A percentile compares a stretch with the other conserved stretches of the same genome.
Conservation (phyloP, 92 coral and sea anemone genomes). For the Anthopleura xanthogrammica region DNA sequence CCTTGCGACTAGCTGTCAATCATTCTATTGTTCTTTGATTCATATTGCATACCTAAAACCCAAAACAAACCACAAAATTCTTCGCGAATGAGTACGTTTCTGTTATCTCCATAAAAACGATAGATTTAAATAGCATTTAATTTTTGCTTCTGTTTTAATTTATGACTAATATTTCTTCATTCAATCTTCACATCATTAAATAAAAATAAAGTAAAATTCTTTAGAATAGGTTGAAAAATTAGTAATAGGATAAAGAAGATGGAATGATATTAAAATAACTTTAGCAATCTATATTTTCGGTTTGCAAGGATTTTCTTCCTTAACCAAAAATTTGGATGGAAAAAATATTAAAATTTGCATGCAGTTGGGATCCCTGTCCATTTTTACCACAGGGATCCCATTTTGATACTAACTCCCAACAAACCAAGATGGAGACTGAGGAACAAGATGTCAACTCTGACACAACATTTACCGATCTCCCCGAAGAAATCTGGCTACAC, state of each 20-base stretch:
- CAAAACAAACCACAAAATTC: constrained; percentile 7
- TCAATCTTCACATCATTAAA: too few relatives aligned
- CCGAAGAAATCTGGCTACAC: constrained; percentile 72
- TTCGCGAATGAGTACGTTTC: not conserved
- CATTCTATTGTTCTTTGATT: constrained; percentile 16
- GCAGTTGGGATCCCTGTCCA: constrained; percentile 23
- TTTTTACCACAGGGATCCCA: constrained; percentile 26
- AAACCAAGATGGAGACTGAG: constrained; percentile 50
- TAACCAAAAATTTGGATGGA: too few relatives aligned
- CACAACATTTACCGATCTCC: constrained; percentile 35
- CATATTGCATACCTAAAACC: not conserved
- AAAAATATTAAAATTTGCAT: not conserved
- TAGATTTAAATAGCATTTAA: not conserved
- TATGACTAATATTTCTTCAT: not conserved
- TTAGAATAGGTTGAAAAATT: too few relatives aligned
- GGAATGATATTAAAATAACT: too few relatives aligned
- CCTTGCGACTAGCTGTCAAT: constrained; percentile 8
- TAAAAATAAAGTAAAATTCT: too few relatives aligned
- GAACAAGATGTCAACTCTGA: not conserved
- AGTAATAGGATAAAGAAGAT: too few relatives aligned
- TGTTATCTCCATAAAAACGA: not conserved
- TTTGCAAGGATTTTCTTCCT: too few relatives aligned
- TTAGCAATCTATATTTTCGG: too few relatives aligned
- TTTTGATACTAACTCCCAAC: constrained; percentile 19
- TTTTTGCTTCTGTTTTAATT: not conserved